Conservation (phyloP, 2,113 vertebrate genomes). For the Salminus brasiliensis region DNA sequence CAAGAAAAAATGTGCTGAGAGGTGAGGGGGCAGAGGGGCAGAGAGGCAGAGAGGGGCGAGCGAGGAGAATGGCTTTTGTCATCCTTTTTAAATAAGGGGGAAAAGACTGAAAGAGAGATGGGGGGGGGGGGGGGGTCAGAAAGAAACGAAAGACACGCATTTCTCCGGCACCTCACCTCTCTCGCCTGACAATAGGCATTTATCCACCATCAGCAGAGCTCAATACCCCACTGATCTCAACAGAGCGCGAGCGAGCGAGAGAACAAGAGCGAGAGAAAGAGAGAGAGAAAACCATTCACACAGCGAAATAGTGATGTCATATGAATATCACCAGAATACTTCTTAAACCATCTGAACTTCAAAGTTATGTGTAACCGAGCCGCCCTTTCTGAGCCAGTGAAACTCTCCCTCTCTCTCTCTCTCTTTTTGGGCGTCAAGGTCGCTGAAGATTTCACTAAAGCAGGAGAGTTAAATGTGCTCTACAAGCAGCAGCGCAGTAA, state of each 20-base stretch:
- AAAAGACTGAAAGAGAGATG: constrained; percentile 45
- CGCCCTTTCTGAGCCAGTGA: neutral
- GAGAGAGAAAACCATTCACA: neutral
- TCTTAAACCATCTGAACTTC: neutral
- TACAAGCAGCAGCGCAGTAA: neutral
- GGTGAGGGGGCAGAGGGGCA: constrained; percentile 53
- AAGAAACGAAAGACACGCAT: constrained; percentile 44
- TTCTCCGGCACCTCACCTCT: constrained; percentile 40
- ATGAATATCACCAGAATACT: constrained; percentile 10
- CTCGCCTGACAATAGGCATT: constrained; percentile 19
- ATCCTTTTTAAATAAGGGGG: constrained; percentile 59
- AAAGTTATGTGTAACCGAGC: neutral
- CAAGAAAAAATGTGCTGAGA: constrained; percentile 34
- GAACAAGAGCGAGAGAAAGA: neutral
- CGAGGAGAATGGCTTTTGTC: constrained; percentile 71
- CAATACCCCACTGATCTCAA: constrained; percentile 15
- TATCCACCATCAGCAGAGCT: constrained; percentile 12
- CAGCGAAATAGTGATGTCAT: neutral
- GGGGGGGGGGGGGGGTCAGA: neutral
- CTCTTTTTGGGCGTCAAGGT: neutral
- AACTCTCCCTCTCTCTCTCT: neutral
- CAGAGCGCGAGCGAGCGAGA: neutral
- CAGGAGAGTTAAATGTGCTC: constrained; percentile 7
- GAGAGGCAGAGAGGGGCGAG: constrained; percentile 44
- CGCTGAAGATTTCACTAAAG: neutral